Evolutionary conservation across 2,797 vertebrate species (phyloP).

Genomic region (Argentina silus): DNA sequence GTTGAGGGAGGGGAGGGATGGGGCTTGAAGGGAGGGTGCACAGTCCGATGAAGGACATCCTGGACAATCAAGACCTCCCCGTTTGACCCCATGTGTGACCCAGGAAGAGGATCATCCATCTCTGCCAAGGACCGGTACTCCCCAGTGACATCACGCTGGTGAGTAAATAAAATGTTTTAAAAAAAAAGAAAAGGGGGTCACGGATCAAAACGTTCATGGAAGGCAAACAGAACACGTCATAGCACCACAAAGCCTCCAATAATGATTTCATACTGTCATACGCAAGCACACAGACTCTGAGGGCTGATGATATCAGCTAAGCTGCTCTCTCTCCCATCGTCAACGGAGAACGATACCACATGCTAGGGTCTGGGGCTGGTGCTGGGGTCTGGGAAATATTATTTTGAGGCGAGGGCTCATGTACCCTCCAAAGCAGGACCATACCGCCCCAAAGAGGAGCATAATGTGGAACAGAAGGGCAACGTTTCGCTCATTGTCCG

Average conservation of each 20-base stretch:
- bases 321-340: constrained; percentile 31
- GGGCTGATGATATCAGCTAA: constrained; percentile 58
- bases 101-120: constrained; percentile 49
- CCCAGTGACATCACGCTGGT: constrained; percentile 33
- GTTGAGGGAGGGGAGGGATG: constrained; percentile 8
- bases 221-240: constrained; percentile 34
- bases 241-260: constrained; percentile 31
- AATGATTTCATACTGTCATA: constrained; percentile 48
- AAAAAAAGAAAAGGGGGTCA: constrained; percentile 25
- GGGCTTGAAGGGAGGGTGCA: constrained; percentile 10
- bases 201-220: constrained; percentile 28
- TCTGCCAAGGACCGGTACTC: constrained; percentile 19
- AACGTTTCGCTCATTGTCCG: constrained; percentile 62
- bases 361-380: constrained; percentile 41
- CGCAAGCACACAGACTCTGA: constrained; percentile 46
- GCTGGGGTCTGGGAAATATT: constrained; percentile 72
- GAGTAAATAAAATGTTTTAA: neutral
- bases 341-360: constrained; percentile 66
- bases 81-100: constrained; percentile 47
- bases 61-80: constrained; percentile 50
- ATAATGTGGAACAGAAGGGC: constrained; percentile 75
- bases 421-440: constrained; percentile 55
- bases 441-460: constrained; percentile 48
- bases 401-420: constrained; percentile 59
- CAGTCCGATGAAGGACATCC: constrained; percentile 33